Base-by-base conservation (phyloP, 92 coral and sea anemone genomes). In the Siderastrea siderea region DNA sequence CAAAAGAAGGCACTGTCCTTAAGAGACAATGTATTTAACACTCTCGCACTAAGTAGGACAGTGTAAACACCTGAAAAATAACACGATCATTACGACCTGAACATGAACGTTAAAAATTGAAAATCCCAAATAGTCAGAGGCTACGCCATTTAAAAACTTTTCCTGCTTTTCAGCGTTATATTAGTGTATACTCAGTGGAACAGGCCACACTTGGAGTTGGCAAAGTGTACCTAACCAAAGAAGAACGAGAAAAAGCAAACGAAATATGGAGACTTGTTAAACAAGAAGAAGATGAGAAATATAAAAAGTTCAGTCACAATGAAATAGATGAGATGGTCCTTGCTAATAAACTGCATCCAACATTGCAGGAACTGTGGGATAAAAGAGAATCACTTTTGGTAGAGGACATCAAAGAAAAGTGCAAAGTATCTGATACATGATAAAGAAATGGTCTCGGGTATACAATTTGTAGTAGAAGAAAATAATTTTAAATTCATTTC, bases 271-370 rank as follows among this genome's bases (percentile, higher is more conserved):
- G 65, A 46, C 93, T 95, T 45, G 86, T 95, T n/a, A 81, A 88
- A 61, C 75, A 79, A 45, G 91, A 87, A 26, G 92, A 74, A 7
- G 79, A 85, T 9, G 89, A 84, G 12, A 66, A 82, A 3, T 88
- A 77, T 66, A 58, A 81, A 74, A 87, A 62, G 12, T 90, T 90
- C 84, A 95, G 98, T 50, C 85, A 72, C 87, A 95, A 95, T 76
- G 98, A 95, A 88, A 90, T 95, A 45, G 83, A 86, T 10, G 98
- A 95, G 71, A 95, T 95, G 98, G 82, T 95, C 44, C 71, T 90
- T 19, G 98, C 86, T 10, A 71, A 77, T 70, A 78, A 75, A 26
- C 96, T 95, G 49, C 88, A 93, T 47, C 93, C 96, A 17, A 68
- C 44, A 12, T 76, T 95, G 9, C 89, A 93, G 81, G 96, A 92